Base-by-base conservation (phyloP, 1,140 invertebrate genomes). In the Lordiphosa mommai region DNA sequence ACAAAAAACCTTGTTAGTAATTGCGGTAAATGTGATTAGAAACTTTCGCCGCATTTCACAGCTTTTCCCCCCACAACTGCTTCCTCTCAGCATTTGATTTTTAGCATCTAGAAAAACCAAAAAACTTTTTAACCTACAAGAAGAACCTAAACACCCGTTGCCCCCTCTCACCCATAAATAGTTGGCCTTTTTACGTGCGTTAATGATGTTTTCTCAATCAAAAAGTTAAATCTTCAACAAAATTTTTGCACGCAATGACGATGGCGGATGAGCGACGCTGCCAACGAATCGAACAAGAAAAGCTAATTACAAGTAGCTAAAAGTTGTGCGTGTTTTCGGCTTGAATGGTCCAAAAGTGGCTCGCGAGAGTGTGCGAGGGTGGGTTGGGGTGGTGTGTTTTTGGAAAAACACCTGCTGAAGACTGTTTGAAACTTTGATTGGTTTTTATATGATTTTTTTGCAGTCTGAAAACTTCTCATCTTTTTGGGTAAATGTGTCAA, bases 181-280 rank as follows among this genome's bases (percentile, higher is more conserved):
- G 77, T 82, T 82, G 73, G 76, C 47, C 72, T 58, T 82, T 82
- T 82, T 82, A 82, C 77, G 77, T 82, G 77, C 77, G 77, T 82
- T 82, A 82, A 82, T 82, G 77, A 82, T 82, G 77, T 82, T 82
- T 82, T 82, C 77, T 84, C 77, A 82, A 82, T 82, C 77, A 82
- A 82, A 82, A 82, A 82, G 77, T 82, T 82, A 84, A 82, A 84
- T 82, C 77, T 82, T 84, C 49, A 58, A 61, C 57, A 72, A 58
- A 58, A 82, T 63, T 71, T 67, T 68, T 56, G 55, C 72, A 72
- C 58, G 71, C 76, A 82, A 76, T 76, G 52, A 32, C 36, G 9
- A 14, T 32, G 30, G 14, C 9, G 33, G 16, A 52, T 13, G 23
- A 34, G 17, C 12, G 34, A 10, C 29, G 41, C 55, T 82, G 74